A percentile compares a stretch with the other conserved stretches of the same genome.
phyloP scores from a whole-genome alignment of 2,797 vertebrate genomes.

The Florisuga fusca region DNA sequence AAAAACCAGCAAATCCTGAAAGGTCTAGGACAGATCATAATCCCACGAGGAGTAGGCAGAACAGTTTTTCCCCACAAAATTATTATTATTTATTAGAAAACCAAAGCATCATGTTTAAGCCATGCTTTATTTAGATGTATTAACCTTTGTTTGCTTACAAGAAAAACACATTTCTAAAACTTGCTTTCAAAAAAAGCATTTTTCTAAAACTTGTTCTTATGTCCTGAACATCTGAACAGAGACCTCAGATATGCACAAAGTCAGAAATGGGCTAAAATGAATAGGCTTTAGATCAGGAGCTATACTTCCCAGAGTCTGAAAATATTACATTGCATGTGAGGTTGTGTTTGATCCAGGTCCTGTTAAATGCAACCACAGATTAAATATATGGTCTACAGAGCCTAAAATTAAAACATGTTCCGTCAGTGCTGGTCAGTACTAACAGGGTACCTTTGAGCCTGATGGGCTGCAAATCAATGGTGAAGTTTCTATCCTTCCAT shows the following conservation, averaged over 20 bases:
- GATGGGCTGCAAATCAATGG: background rate
- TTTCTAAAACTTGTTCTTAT: background rate
- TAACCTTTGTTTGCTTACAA: background rate
- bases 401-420: background rate
- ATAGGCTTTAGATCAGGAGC: background rate
- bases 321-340: accelerated
- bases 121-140: background rate
- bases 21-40: background rate
- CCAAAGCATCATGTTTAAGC: background rate
- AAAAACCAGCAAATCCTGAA: background rate
- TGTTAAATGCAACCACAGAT: background rate
- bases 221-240: background rate
- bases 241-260: background rate
- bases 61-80: background rate
- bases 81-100: background rate
- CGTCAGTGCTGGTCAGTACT: background rate
- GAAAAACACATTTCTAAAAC: background rate
- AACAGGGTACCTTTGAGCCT: background rate
- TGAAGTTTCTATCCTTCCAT: background rate
- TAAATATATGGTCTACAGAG: background rate
- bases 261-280: background rate
- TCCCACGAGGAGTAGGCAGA: background rate
- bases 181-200: background rate
- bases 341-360: background rate
- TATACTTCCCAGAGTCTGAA: background rate